phyloP scores from a whole-genome alignment of 2,113 vertebrate species.

The Eretmochelys imbricata region DNA sequence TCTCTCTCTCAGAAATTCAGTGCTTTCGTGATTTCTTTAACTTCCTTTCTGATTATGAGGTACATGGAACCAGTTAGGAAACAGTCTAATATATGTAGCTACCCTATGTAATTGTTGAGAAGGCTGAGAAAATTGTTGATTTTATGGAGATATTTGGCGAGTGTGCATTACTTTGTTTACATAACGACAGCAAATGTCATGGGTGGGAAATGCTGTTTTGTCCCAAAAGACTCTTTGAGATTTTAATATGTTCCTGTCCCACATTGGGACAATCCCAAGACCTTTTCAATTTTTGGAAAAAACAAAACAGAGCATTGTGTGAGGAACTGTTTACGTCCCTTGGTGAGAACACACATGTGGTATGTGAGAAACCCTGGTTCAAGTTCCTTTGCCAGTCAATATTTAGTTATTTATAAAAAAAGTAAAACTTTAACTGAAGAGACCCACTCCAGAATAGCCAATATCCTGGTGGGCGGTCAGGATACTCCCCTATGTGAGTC shows the following conservation, averaged over 20 bases:
- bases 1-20: background rate
- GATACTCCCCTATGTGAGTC: background rate
- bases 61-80: background rate
- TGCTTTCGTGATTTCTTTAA: background rate
- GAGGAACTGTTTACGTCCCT: background rate
- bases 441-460: background rate
- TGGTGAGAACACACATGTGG: background rate
- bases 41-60: background rate
- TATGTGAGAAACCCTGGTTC: background rate
- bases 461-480: background rate
- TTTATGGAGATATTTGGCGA: background rate
- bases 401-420: background rate
- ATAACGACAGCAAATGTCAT: background rate
- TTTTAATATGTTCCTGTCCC: background rate
- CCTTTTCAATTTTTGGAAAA: background rate
- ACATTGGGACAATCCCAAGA: background rate
- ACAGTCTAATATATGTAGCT: background rate
- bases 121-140: background rate
- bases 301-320: background rate
- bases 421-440: background rate
- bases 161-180: accelerated
- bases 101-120: background rate
- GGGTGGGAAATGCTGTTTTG: background rate
- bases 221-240: background rate
- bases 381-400: background rate